Evolutionary conservation across 2,797 vertebrate genomes (phyloP).

Genomic region (Mallotus villosus): DNA sequence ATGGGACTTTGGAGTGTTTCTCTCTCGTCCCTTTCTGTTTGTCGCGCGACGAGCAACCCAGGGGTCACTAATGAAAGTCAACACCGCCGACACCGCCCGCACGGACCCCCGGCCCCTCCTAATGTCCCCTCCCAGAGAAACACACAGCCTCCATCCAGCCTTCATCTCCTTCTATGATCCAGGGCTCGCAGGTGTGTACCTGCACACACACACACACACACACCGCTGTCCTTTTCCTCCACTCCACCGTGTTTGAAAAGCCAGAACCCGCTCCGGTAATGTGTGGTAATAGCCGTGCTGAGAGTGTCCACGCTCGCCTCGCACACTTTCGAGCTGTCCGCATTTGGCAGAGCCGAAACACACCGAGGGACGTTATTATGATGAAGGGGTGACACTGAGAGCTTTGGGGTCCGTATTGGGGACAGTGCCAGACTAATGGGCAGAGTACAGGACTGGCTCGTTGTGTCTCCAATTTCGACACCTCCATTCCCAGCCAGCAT

Average conservation of each 20-base stretch:
- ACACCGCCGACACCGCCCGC: not conserved
- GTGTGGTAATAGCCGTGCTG: not conserved
- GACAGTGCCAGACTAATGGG: not conserved
- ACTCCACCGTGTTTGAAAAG: constrained; percentile 1
- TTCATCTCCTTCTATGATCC: constrained; percentile 2
- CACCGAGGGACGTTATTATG: not conserved
- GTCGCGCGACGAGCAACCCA: not conserved
- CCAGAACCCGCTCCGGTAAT: not conserved
- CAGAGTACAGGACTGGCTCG: not conserved
- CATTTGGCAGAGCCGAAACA: not conserved
- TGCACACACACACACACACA: not conserved
- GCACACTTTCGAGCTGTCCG: not conserved
- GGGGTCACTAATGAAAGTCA: not conserved
- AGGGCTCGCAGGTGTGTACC: not conserved
- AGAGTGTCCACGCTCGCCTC: not conserved
- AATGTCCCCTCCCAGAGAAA: not conserved
- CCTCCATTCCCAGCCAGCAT: no score
- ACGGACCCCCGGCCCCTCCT: not conserved
- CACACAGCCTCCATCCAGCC: no score
- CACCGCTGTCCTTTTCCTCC: not conserved
- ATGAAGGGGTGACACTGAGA: not conserved
- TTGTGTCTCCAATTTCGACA: not conserved
- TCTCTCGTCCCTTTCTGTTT: not conserved
- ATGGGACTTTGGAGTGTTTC: no score
- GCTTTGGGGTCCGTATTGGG: not conserved